Conservation (phyloP, 2,888 invertebrate species). For the Polia nebulosa region DNA sequence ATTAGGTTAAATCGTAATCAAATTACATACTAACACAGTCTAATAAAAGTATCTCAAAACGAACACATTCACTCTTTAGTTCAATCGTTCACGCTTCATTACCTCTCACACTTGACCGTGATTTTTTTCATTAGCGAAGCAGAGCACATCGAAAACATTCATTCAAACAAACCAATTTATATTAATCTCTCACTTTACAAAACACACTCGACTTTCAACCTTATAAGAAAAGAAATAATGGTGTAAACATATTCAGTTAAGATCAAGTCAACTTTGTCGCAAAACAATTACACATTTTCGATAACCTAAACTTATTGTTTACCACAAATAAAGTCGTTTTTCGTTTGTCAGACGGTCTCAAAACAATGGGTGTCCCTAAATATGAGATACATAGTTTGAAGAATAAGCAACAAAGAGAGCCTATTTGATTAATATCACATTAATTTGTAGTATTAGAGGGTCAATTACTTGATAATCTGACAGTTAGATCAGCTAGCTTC, state of each 20-base stretch:
- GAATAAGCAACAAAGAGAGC: conserved; percentile 32
- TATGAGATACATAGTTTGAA: conserved; percentile 11
- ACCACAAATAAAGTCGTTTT: not conserved
- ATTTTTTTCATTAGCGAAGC: conserved; percentile 55
- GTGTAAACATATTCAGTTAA: not conserved
- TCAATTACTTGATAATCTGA: conserved; percentile 18
- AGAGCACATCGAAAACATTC: conserved; percentile 56
- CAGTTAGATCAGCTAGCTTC: not conserved
- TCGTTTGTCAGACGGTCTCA: not conserved
- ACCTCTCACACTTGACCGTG: conserved; percentile 55
- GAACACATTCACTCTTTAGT: conserved; percentile 25
- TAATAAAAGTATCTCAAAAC: not conserved
- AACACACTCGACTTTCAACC: conserved; percentile 13
- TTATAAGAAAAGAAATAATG: rapidly evolving
- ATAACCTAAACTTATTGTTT: not conserved
- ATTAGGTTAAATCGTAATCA: not conserved
- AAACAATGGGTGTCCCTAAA: conserved; percentile 46
- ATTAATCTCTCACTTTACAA: not conserved
- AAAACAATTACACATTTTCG: conserved; percentile 43
- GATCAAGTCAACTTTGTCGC: not conserved
- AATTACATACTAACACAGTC: not conserved
- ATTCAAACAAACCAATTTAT: conserved; percentile 40
- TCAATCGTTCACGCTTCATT: conserved; percentile 34
- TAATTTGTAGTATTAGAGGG: not conserved
- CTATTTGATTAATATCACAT: conserved; percentile 22